Percentiles rank a stretch among this genome's conserved stretches.
Conservation (phyloP, 2,888 invertebrate genomes). For the Apoda limacodes region DNA sequence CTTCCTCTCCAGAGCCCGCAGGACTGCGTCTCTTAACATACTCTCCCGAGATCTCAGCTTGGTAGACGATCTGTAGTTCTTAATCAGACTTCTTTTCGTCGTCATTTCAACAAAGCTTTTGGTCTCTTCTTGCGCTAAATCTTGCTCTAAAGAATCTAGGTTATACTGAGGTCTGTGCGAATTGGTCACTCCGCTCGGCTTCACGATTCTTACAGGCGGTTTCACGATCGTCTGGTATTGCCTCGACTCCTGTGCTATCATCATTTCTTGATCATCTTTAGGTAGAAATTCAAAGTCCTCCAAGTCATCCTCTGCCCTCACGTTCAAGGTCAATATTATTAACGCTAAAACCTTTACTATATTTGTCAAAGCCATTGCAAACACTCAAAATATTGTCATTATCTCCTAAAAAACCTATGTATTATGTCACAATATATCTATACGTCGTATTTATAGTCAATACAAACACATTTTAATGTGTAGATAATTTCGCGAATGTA, state of each 20-base stretch:
- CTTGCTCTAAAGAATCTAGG: conserved; percentile 46
- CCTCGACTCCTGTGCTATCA: conserved; percentile 59
- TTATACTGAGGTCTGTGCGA: conserved; percentile 61
- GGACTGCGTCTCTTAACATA: conserved; percentile 62
- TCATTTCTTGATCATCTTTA: conserved; percentile 45
- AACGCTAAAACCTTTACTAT: conserved; percentile 29
- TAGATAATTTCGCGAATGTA: conserved; percentile 16
- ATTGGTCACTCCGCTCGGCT: conserved; percentile 47
- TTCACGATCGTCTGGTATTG: conserved; percentile 48
- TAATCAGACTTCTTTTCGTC: conserved; percentile 31
- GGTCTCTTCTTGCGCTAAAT: conserved; percentile 31
- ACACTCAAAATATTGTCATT: neutral
- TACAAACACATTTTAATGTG: conserved; percentile 15
- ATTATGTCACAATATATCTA: neutral
- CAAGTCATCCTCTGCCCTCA: conserved; percentile 35
- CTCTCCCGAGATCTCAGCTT: conserved; percentile 49
- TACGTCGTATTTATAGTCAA: conserved; percentile 1
- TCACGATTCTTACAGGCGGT: conserved; percentile 42
- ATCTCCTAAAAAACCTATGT: neutral
- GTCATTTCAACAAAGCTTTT: conserved; percentile 34
- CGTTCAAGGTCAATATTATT: conserved; percentile 22
- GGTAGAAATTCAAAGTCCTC: conserved; percentile 45
- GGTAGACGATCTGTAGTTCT: conserved; percentile 39
- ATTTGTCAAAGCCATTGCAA: conserved; percentile 32
- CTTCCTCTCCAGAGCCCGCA: conserved; percentile 69